phyloP scores from a whole-genome alignment of 2,888 invertebrate species.

The Ochropleura plecta region DNA sequence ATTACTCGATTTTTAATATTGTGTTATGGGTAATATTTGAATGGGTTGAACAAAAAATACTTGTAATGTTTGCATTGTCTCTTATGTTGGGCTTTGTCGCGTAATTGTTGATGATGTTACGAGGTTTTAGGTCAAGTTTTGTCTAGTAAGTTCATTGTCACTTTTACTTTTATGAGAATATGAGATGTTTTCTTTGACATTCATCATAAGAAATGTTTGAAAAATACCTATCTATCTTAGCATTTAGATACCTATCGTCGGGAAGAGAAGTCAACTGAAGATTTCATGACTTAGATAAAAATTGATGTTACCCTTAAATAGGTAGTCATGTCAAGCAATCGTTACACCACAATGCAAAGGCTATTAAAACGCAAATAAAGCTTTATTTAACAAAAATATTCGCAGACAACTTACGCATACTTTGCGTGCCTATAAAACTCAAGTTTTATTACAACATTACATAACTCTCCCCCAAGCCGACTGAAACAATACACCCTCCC shows the following conservation, averaged over 20 bases:
- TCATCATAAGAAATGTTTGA: not conserved
- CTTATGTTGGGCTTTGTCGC: constrained; percentile 38
- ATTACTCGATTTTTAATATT: constrained; percentile 73
- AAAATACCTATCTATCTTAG: not conserved
- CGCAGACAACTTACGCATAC: constrained; percentile 52
- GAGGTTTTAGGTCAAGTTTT: constrained; percentile 46
- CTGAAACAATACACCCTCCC: too few species aligned
- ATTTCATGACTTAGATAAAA: not conserved
- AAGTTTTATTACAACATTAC: constrained; percentile 49
- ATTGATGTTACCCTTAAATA: constrained; percentile 18
- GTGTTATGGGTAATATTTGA: constrained; percentile 65
- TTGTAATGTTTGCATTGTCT: constrained; percentile 58
- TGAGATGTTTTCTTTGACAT: not conserved
- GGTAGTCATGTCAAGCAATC: constrained; percentile 15
- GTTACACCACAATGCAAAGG: constrained; percentile 21
- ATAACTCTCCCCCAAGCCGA: too few species aligned
- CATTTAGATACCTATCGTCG: not conserved
- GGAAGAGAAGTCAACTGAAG: not conserved
- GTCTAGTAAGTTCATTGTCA: constrained; percentile 45
- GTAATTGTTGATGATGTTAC: constrained; percentile 34
- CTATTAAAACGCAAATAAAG: constrained; percentile 48
- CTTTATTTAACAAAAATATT: constrained; percentile 46
- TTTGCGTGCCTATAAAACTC: constrained; percentile 52
- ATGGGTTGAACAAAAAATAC: constrained; percentile 59
- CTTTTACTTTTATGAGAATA: not conserved